These are phyloP conservation scores for Lordiphosa clarofinis DNA, from an alignment of 1,140 invertebrate genomes.

Conservation along the genomic window DNA sequence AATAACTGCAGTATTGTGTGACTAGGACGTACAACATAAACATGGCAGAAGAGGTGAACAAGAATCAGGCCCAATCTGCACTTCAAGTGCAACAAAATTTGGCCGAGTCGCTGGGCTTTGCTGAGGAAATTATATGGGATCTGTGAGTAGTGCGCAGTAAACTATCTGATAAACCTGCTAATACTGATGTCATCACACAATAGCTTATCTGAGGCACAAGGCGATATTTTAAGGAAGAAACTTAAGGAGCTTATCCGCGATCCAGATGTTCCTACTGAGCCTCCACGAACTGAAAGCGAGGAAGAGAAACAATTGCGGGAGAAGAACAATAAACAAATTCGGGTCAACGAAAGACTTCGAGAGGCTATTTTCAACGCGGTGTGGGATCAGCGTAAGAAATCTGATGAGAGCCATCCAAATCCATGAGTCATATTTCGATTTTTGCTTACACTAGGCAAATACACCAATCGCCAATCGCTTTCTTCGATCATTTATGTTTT, in stretches of 20 bases:
- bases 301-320: neutral
- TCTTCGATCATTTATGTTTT: slow-evolving; percentile 65
- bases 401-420: neutral
- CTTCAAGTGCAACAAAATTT: slow-evolving; percentile 57
- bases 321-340: slow-evolving; percentile 12
- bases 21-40: no score
- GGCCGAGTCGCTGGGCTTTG: slow-evolving; percentile 37
- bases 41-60: neutral
- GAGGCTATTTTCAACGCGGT: slow-evolving; percentile 48
- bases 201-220: slow-evolving; percentile 36
- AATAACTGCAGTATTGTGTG: no score
- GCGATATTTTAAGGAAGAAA: slow-evolving; percentile 20
- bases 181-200: no score
- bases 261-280: neutral
- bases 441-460: slow-evolving; percentile 49
- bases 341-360: slow-evolving; percentile 20
- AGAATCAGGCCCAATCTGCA: slow-evolving; percentile 17
- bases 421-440: neutral
- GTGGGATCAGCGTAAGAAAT: slow-evolving; percentile 59
- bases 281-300: neutral
- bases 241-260: slow-evolving; percentile 37
- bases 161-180: no score
- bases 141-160: slow-evolving; percentile 54
- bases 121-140: slow-evolving; percentile 59
- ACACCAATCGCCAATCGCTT: slow-evolving; percentile 56